Percentiles rank a stretch among this genome's conserved stretches.
Evolutionary conservation across 2,113 vertebrate species (phyloP).

Genomic region (Phalacrocorax pelagicus): DNA sequence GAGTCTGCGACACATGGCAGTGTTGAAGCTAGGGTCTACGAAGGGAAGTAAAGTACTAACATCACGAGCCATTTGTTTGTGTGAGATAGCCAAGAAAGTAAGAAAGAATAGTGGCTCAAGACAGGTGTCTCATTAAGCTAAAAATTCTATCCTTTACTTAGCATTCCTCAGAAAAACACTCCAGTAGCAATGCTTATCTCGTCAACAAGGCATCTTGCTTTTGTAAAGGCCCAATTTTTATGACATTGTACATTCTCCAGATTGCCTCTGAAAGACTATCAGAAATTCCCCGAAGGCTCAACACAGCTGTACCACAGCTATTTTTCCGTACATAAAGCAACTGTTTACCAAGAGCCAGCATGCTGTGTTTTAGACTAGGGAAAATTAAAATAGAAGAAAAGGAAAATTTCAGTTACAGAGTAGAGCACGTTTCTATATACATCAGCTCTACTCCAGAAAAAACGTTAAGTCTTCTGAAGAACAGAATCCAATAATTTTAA

Average conservation of each 20-base stretch:
- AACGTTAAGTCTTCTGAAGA: not conserved
- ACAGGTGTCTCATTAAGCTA: not conserved
- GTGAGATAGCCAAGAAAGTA: not conserved
- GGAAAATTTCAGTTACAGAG: not conserved
- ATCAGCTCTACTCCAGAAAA: not conserved
- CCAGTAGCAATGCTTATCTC: not conserved
- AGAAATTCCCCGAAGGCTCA: not conserved
- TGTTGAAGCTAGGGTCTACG: not conserved
- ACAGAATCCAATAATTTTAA: not conserved
- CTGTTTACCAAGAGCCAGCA: not conserved
- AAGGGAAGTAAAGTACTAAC: not conserved
- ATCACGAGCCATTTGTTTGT: accelerated
- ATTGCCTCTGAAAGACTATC: not conserved
- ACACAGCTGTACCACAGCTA: not conserved
- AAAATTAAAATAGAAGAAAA: not conserved
- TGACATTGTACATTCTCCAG: not conserved
- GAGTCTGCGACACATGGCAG: not conserved
- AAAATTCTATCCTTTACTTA: not conserved
- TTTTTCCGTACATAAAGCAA: not conserved
- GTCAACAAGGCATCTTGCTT: not conserved
- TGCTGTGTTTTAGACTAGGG: not conserved
- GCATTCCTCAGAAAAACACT: not conserved
- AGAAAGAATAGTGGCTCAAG: not conserved
- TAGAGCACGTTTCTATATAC: not conserved
- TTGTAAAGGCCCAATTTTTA: not conserved